Evolutionary conservation across 2,797 vertebrate species (phyloP).

Genomic region (Acrossocheilus fasciatus): DNA sequence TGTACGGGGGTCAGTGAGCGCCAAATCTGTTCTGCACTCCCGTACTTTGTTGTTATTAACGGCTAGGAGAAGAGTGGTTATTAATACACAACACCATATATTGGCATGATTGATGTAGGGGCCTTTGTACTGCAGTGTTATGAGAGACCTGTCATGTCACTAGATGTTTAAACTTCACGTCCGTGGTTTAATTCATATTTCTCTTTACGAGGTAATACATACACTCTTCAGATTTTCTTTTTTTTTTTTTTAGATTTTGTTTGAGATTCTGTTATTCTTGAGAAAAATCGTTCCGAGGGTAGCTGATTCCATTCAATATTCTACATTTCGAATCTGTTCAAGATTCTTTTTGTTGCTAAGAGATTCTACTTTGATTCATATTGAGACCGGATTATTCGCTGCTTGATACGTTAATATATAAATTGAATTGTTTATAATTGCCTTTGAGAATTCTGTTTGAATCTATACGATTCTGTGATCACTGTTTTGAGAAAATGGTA

Average conservation of each 20-base stretch:
- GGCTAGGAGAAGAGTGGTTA: background rate
- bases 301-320: background rate
- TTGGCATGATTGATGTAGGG: background rate
- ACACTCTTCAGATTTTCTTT: background rate
- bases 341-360: background rate
- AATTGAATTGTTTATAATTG: background rate
- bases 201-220: background rate
- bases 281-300: background rate
- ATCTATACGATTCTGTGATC: background rate
- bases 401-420: background rate
- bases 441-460: background rate
- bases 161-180: background rate
- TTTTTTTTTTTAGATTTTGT: background rate
- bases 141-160: background rate
- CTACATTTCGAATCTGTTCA: background rate
- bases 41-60: background rate
- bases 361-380: background rate
- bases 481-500: background rate
- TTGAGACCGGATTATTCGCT: background rate
- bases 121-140: background rate
- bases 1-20: conserved; percentile 87
- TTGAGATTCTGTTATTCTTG: background rate
- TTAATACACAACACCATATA: background rate
- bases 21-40: background rate
- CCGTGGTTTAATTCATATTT: background rate